phyloP scores from a whole-genome alignment of 2,797 vertebrate genomes.

The Chelon auratus region DNA sequence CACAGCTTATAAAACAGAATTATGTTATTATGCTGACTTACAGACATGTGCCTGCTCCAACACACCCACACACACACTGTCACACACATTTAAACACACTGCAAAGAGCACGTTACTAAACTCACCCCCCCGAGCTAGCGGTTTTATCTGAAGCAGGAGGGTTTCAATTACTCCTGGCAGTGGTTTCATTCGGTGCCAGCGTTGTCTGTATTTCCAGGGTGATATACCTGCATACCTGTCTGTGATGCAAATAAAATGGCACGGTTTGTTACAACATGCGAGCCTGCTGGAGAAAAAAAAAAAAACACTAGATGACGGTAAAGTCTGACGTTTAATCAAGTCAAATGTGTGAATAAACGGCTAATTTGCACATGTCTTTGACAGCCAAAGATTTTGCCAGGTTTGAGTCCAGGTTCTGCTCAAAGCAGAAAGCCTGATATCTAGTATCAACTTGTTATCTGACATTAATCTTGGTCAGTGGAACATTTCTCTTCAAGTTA shows the following conservation, averaged over 20 bases:
- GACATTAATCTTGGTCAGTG: neutral
- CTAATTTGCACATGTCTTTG: neutral
- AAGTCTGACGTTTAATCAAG: too few species aligned
- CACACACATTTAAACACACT: neutral
- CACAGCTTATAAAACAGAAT: conserved; percentile 14
- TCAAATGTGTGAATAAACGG: neutral
- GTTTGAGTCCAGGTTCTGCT: too few species aligned
- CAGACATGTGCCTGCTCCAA: neutral
- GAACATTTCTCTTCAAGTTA: neutral
- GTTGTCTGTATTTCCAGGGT: neutral
- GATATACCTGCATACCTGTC: conserved; percentile 7
- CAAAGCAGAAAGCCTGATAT: too few species aligned
- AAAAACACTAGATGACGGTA: neutral
- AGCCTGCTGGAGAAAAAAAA: neutral
- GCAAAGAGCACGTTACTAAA: neutral
- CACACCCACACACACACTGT: neutral
- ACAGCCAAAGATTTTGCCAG: neutral
- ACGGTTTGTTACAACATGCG: conserved; percentile 19
- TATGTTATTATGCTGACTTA: neutral
- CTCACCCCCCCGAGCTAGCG: neutral
- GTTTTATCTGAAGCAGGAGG: neutral
- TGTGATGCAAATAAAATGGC: conserved; percentile 2
- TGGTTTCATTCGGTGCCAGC: conserved; percentile 6
- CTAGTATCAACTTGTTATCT: neutral
- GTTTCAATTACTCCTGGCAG: conserved; percentile 7